Base-by-base conservation (phyloP, 2,113 vertebrate genomes). In the Cyanoliseus patagonus region DNA sequence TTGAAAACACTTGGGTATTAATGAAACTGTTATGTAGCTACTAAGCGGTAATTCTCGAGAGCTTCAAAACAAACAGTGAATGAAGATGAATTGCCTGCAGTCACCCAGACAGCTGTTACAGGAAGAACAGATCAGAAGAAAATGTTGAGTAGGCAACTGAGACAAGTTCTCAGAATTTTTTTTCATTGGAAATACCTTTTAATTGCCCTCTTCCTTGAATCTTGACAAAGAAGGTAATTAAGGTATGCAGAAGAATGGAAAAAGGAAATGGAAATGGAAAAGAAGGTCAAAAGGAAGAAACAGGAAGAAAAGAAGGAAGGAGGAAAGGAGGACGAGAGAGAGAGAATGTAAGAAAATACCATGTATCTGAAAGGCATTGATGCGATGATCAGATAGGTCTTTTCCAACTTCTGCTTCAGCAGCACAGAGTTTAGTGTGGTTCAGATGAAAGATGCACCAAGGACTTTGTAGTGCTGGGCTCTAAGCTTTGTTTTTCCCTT, bases 401-500 rank as follows among this genome's bases (percentile, higher is more conserved):
- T 93, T 79, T 46, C 44, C 39, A 83, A 39, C 14, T 78, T 94
- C 17, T 59, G 7, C 62, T 90, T 49, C 37, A n/a, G 23, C 27
- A 76, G 8, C 0, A 0, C 9, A 52, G 15, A 57, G 28, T 62
- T 82, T n/a, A 66, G 3, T 15, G 30, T 25, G 12, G 24, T 80
- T 24, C 35, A 57, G 17, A 52, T 39, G 17, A 52, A 85, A 64
- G 42, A 72, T 24, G 17, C 7, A 46, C 17, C 16, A 64, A 51
- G 18, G 14, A 44, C 7, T 68, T 75, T 28, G 5, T 35, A 47
- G 33, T 33, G 4, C 2, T 79, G 44, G 13, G 16, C 15, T 73
- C 78, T 64, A 33, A 68, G 28, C 3, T 17, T 85, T 76, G 3
- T 12, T 76, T 87, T 76, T 72, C 22, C 8, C 5, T 46, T 57